These are phyloP conservation scores for Actenoides hombroni DNA, from an alignment of 2,113 vertebrate genomes.

Conservation along the genomic window DNA sequence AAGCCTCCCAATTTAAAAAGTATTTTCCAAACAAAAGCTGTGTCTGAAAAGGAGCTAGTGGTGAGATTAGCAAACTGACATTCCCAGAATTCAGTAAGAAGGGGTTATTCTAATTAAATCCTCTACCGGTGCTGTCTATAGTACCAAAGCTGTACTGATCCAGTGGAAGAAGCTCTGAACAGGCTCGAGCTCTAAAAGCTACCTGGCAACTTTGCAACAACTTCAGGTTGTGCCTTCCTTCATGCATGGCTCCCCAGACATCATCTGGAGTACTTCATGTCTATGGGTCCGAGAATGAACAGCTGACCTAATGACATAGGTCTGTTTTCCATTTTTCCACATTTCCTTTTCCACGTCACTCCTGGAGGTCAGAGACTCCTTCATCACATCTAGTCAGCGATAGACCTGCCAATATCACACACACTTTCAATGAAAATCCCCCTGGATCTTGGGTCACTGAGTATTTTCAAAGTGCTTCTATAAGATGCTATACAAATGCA, in stretches of 20 bases:
- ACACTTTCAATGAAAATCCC: neutral
- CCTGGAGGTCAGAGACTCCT: neutral
- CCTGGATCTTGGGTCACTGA: neutral
- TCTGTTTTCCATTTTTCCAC: neutral
- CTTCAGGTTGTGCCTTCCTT: neutral
- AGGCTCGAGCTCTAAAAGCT: neutral
- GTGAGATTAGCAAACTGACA: neutral
- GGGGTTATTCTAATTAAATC: neutral
- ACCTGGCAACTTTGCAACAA: neutral
- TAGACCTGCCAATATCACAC: neutral
- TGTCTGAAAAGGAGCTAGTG: neutral
- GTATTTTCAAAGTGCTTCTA: neutral
- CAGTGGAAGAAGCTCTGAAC: neutral
- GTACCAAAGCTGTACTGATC: neutral
- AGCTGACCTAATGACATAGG: neutral
- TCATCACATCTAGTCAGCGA: neutral
- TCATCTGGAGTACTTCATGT: neutral
- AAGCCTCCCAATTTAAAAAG: neutral
- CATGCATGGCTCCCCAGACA: neutral
- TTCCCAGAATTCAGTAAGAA: neutral
- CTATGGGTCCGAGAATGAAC: neutral
- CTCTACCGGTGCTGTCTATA: neutral
- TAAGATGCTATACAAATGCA: neutral
- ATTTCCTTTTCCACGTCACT: neutral
- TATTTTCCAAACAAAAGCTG: neutral